These are phyloP conservation scores for Chamaea fasciata DNA, from an alignment of 2,113 vertebrate genomes.

Conservation along the genomic window DNA sequence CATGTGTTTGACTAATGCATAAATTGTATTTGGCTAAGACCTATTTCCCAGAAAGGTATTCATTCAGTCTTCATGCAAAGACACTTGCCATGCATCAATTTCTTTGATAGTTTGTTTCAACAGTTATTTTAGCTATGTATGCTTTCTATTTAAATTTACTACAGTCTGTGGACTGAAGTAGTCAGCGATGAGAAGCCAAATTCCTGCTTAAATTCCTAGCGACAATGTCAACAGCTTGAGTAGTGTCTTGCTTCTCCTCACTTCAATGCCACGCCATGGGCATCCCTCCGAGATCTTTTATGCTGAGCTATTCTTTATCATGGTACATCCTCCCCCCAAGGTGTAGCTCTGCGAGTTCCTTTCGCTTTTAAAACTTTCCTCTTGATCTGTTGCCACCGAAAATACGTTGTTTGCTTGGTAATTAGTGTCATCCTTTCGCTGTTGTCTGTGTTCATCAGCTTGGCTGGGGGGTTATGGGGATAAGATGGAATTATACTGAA, in stretches of 20 bases:
- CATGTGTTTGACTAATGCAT: constrained; percentile 49
- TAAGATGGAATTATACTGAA: not conserved
- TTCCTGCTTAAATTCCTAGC: not conserved
- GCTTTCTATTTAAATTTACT: not conserved
- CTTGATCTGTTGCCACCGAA: not conserved
- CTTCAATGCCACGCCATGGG: not conserved
- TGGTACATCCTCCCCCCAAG: not conserved
- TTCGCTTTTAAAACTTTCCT: not conserved
- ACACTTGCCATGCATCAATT: not conserved
- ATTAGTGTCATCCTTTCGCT: not conserved
- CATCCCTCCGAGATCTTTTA: not conserved
- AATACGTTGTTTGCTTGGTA: not conserved
- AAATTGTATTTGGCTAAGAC: constrained; percentile 35
- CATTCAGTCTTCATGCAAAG: not conserved
- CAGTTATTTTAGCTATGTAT: not conserved
- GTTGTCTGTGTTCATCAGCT: not conserved
- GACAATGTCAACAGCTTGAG: not conserved
- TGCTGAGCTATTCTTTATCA: not conserved
- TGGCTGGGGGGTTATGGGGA: not conserved
- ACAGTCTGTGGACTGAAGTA: not conserved
- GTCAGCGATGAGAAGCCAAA: not conserved
- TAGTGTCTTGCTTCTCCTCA: not conserved
- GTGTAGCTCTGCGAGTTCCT: not conserved
- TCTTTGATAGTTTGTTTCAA: constrained; percentile 17
- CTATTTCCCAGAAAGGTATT: constrained; percentile 17